phyloP scores from a whole-genome alignment of 2,797 vertebrate genomes.

The Aselliscus stoliczkanus region DNA sequence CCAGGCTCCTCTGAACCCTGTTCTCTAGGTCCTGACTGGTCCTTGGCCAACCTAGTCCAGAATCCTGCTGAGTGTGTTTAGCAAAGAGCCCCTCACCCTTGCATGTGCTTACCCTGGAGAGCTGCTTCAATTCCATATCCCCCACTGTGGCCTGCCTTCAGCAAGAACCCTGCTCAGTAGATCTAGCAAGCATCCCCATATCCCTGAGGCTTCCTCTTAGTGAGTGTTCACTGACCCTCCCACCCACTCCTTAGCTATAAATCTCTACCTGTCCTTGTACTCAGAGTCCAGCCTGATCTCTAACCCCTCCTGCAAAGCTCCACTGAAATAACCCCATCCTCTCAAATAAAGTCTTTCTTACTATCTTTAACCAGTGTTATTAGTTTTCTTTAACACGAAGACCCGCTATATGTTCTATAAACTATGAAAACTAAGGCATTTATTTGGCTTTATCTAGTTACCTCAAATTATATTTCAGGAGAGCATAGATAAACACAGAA shows the following conservation, averaged over 20 bases:
- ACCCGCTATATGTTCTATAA: neutral
- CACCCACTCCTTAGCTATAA: neutral
- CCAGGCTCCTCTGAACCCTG: neutral
- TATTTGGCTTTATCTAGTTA: neutral
- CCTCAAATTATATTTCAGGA: neutral
- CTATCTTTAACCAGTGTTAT: neutral
- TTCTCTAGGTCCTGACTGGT: neutral
- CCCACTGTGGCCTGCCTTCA: neutral
- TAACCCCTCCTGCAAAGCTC: no score
- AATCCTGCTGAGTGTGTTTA: neutral
- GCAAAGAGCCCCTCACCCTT: neutral
- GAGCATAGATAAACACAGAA: neutral
- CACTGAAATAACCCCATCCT: neutral
- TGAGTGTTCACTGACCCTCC: neutral
- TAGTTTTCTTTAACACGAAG: neutral
- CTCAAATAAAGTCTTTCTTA: neutral
- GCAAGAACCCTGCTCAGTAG: neutral
- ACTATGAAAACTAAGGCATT: neutral
- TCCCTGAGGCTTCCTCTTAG: neutral
- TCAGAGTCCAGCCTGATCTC: neutral
- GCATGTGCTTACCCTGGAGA: neutral
- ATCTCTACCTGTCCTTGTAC: neutral
- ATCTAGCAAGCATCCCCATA: neutral
- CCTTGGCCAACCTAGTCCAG: neutral
- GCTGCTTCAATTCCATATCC: neutral